Conservation (phyloP, 2,113 vertebrate genomes). For the Bucco capensis region DNA sequence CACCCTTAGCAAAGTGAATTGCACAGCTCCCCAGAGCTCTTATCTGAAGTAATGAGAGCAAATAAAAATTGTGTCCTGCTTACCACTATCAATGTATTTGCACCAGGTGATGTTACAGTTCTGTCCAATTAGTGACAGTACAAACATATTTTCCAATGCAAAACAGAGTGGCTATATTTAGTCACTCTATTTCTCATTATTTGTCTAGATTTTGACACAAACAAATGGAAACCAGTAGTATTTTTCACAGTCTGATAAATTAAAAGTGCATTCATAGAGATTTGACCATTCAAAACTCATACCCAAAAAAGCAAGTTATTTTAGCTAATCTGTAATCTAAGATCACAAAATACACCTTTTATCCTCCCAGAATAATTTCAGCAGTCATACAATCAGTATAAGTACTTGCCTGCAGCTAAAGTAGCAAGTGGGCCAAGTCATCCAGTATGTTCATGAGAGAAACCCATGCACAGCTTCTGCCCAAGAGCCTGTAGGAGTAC, state of each 20-base stretch:
- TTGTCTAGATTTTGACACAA: background rate
- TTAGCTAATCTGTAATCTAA: background rate
- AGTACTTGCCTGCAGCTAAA: background rate
- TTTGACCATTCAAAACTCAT: background rate
- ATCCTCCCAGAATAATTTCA: background rate
- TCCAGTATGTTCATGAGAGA: background rate
- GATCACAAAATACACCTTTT: background rate
- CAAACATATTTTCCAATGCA: background rate
- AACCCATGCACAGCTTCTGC: background rate
- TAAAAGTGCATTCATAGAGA: background rate
- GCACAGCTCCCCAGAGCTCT: background rate
- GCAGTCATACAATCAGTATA: background rate
- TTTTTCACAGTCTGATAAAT: background rate
- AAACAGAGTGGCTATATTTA: background rate
- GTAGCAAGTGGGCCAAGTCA: background rate
- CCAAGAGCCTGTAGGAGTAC: background rate
- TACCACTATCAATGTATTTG: background rate
- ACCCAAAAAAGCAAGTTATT: background rate
- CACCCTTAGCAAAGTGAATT: background rate
- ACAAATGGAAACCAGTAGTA: background rate
- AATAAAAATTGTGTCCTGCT: background rate
- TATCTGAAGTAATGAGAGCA: background rate
- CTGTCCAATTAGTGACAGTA: background rate
- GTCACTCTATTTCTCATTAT: background rate
- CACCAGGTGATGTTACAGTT: background rate